Evolutionary conservation across 2,888 invertebrate genomes (phyloP).

Genomic region (Alcis repandata): DNA sequence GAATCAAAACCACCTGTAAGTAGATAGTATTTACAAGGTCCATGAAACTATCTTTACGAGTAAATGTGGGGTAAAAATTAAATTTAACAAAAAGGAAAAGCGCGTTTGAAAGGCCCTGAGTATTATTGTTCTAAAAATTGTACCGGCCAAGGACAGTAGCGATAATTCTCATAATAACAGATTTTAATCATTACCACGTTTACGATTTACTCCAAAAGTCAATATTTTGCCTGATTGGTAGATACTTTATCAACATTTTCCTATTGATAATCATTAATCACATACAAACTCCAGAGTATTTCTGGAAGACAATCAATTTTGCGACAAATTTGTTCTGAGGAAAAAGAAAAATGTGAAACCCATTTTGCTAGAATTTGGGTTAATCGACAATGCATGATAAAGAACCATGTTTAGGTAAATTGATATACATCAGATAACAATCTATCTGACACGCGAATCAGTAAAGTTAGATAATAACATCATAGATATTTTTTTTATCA

Average conservation of each 20-base stretch:
- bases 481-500: neutral
- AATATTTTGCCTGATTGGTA: neutral
- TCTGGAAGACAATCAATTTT: neutral
- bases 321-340: slow-evolving; percentile 1
- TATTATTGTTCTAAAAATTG: neutral
- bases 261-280: neutral
- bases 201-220: neutral
- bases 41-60: too few relatives aligned
- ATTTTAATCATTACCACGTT: slow-evolving; percentile 4
- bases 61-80: too few relatives aligned
- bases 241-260: slow-evolving; percentile 1
- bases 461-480: neutral
- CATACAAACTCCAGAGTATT: neutral
- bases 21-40: too few relatives aligned
- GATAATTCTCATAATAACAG: slow-evolving; percentile 8
- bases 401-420: slow-evolving; percentile 13
- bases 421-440: slow-evolving; percentile 18
- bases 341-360: slow-evolving; percentile 9
- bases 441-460: slow-evolving; percentile 10
- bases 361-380: slow-evolving; percentile 19
- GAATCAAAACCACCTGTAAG: too few relatives aligned
- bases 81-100: neutral
- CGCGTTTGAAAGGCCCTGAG: neutral
- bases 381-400: slow-evolving; percentile 25
- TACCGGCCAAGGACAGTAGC: neutral